Conservation (phyloP, 2,797 vertebrate genomes). For the Cirrhinus molitorella region DNA sequence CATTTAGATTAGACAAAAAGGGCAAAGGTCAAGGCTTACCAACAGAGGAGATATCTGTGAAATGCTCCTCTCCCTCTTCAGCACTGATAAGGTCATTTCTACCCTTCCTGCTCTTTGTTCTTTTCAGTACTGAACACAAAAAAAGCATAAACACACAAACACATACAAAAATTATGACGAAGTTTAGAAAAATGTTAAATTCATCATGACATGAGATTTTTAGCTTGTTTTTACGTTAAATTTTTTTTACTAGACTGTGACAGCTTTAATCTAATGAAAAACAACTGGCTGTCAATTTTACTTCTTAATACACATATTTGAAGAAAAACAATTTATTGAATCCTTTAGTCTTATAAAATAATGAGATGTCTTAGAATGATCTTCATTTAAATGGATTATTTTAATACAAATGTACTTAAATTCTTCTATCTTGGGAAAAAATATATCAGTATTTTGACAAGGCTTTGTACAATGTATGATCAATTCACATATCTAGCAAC, state of each 20-base stretch:
- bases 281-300: not conserved
- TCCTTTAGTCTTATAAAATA: not conserved
- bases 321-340: not conserved
- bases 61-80: constrained; percentile 93
- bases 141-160: constrained; percentile 24
- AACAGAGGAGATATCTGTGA: constrained; percentile 91
- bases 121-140: constrained; percentile 88
- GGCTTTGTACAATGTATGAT: no score
- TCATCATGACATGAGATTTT: not conserved
- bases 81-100: constrained; percentile 92
- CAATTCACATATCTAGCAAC: no score
- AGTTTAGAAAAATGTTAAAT: not conserved
- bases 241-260: no score
- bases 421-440: no score
- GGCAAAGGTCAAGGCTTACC: constrained; percentile 78
- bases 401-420: no score
- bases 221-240: no score
- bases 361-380: not conserved
- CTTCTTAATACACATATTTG: not conserved
- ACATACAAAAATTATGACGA: not conserved
- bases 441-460: no score
- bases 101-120: constrained; percentile 90
- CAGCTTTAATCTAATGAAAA: not conserved
- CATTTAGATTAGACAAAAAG: not conserved
- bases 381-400: not conserved